A percentile compares a stretch with the other conserved stretches of the same genome.
phyloP scores from a whole-genome alignment of 2,888 invertebrate species.

The Hymenopus coronatus region DNA sequence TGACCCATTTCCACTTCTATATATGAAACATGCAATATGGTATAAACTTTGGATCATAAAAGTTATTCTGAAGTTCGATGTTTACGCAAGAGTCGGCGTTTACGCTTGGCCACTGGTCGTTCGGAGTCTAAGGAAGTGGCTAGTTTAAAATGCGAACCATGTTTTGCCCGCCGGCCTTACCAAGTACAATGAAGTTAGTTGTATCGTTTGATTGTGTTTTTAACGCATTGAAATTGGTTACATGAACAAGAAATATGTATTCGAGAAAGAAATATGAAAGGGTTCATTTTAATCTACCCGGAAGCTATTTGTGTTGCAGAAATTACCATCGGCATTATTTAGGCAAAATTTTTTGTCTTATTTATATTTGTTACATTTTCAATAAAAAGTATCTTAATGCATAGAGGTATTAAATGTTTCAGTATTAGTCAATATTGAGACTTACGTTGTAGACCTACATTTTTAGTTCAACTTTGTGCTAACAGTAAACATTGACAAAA shows the following conservation, averaged over 20 bases:
- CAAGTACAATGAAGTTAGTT: not conserved
- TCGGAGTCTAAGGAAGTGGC: slow-evolving; percentile 25
- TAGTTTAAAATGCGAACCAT: slow-evolving; percentile 33
- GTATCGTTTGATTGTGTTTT: not conserved
- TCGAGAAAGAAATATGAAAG: not conserved
- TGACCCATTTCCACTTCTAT: slow-evolving; percentile 26
- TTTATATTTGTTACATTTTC: no score
- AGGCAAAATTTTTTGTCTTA: no score
- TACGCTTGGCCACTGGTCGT: slow-evolving; percentile 24
- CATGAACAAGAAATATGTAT: not conserved
- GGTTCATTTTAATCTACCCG: not conserved
- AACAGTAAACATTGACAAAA: no score
- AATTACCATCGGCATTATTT: not conserved
- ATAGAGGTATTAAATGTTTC: no score
- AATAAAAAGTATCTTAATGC: no score
- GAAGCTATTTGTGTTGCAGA: not conserved
- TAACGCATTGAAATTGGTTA: not conserved
- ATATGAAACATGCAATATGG: slow-evolving; percentile 3
- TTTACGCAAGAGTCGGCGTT: slow-evolving; percentile 24
- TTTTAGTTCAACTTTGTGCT: no score
- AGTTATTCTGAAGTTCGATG: not conserved
- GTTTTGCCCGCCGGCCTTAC: slow-evolving; percentile 30
- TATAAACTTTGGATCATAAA: not conserved
- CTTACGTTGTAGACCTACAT: no score
- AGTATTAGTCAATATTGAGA: no score